A percentile compares a stretch with the other conserved stretches of the same genome.
These are phyloP conservation scores for Fabriciana adippe DNA, from an alignment of 2,888 invertebrate species.

Conservation along the genomic window DNA sequence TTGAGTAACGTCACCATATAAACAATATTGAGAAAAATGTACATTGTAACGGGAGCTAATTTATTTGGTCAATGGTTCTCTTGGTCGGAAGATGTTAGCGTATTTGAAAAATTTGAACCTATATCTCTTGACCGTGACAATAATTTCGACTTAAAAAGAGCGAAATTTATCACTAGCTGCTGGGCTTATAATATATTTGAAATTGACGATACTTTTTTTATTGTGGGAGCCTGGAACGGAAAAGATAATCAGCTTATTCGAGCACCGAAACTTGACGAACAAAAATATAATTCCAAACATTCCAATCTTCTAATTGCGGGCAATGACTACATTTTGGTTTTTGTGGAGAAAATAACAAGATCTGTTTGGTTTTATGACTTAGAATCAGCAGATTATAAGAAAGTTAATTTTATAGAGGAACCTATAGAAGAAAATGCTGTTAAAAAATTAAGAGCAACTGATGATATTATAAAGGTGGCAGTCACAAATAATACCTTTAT, in stretches of 20 bases:
- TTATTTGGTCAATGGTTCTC: slow-evolving; percentile 71
- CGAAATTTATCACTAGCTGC: slow-evolving; percentile 52
- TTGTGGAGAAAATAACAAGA: slow-evolving; percentile 49
- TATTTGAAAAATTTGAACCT: slow-evolving; percentile 52
- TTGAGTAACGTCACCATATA: too few relatives aligned
- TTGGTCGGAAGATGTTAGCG: slow-evolving; percentile 38
- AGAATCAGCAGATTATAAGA: slow-evolving; percentile 50
- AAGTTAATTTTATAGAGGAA: slow-evolving; percentile 51
- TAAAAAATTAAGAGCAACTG: slow-evolving; percentile 49
- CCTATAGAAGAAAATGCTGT: slow-evolving; percentile 43
- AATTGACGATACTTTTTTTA: slow-evolving; percentile 50
- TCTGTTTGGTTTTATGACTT: slow-evolving; percentile 56
- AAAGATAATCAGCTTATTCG: slow-evolving; percentile 51
- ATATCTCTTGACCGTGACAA: slow-evolving; percentile 38
- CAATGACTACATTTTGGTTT: slow-evolving; percentile 60
- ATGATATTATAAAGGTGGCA: slow-evolving; percentile 52
- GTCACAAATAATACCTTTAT: slow-evolving; percentile 53
- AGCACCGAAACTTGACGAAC: slow-evolving; percentile 54
- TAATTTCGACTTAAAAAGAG: slow-evolving; percentile 42
- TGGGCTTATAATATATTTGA: slow-evolving; percentile 73
- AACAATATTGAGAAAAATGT: slow-evolving; percentile 44
- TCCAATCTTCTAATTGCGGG: slow-evolving; percentile 50
- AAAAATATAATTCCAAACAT: slow-evolving; percentile 38
- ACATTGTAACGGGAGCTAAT: slow-evolving; percentile 65
- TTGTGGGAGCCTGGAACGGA: slow-evolving; percentile 61